Conservation (phyloP, 2,888 invertebrate genomes). For the Nomada fucata region DNA sequence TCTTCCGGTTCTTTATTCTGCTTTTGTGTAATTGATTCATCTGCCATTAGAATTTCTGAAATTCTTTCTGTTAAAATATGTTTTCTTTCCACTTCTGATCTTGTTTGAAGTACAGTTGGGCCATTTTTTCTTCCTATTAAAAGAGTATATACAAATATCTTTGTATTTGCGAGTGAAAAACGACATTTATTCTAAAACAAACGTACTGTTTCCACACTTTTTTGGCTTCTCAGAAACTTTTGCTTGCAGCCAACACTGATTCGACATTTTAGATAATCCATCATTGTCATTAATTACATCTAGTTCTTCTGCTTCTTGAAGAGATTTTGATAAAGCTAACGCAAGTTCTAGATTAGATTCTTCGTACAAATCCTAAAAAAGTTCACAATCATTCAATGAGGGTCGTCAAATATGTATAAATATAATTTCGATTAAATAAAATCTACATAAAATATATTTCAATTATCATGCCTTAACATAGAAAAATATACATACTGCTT, state of each 20-base stretch:
- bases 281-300: slow-evolving; percentile 73
- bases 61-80: slow-evolving; percentile 84
- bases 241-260: background rate
- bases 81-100: slow-evolving; percentile 82
- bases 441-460: background rate
- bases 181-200: too few relatives aligned
- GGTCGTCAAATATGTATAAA: background rate
- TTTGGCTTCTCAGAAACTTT: slow-evolving; percentile 67
- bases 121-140: slow-evolving; percentile 70
- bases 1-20: slow-evolving; percentile 5
- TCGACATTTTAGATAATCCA: slow-evolving; percentile 18
- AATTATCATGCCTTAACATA: background rate
- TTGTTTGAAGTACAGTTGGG: slow-evolving; percentile 79
- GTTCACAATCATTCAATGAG: background rate
- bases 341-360: slow-evolving; percentile 83
- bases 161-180: background rate
- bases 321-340: slow-evolving; percentile 84
- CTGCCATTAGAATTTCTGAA: slow-evolving; percentile 82
- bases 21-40: slow-evolving; percentile 77
- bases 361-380: slow-evolving; percentile 28
- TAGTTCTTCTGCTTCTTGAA: slow-evolving; percentile 81
- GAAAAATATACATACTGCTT: slow-evolving; percentile 50
- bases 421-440: background rate
- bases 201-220: slow-evolving; percentile 72
- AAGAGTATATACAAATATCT: background rate